A percentile compares a stretch with the other conserved stretches of the same genome.
Conservation (phyloP, 2,797 vertebrate genomes). For the Euthynnus affinis region DNA sequence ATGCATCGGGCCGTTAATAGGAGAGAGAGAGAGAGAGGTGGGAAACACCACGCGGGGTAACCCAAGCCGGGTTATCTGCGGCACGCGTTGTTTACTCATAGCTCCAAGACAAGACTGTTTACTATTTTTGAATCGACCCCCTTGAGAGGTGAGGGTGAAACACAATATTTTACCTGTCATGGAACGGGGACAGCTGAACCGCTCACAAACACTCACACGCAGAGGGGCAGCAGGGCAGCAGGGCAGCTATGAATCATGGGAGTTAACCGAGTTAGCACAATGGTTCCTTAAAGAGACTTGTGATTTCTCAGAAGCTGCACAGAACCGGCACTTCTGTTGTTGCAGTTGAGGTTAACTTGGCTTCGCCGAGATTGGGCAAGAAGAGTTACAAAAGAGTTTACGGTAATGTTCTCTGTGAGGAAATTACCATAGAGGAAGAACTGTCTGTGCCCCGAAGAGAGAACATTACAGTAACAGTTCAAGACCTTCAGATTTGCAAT, state of each 20-base stretch:
- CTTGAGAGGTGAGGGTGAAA: conserved; percentile 46
- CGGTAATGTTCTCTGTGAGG: conserved; percentile 20
- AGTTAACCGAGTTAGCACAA: neutral
- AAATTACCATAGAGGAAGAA: conserved; percentile 6
- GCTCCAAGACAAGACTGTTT: neutral
- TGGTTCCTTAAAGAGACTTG: no score
- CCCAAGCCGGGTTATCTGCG: conserved; percentile 29
- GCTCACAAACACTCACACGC: neutral
- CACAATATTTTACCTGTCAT: conserved; percentile 59
- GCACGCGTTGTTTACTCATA: conserved; percentile 43
- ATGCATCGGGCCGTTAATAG: conserved; percentile 36
- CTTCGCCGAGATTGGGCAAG: conserved; percentile 24
- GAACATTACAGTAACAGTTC: neutral
- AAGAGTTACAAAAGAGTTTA: conserved; percentile 25
- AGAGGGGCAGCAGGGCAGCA: conserved; percentile 25
- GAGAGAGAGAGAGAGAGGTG: no score
- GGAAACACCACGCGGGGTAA: conserved; percentile 37
- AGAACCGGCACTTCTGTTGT: neutral
- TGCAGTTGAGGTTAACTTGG: neutral
- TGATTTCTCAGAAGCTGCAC: conserved; percentile 8
- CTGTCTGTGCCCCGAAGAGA: neutral
- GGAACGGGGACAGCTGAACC: conserved; percentile 48
- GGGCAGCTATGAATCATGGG: conserved; percentile 20
- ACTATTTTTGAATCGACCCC: conserved; percentile 61
- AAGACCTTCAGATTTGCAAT: neutral